Evolutionary conservation across 1,140 invertebrate species (phyloP), one percentile per base, ranked within the genome.

Genomic region (Oryzaephilus surinamensis): DNA sequence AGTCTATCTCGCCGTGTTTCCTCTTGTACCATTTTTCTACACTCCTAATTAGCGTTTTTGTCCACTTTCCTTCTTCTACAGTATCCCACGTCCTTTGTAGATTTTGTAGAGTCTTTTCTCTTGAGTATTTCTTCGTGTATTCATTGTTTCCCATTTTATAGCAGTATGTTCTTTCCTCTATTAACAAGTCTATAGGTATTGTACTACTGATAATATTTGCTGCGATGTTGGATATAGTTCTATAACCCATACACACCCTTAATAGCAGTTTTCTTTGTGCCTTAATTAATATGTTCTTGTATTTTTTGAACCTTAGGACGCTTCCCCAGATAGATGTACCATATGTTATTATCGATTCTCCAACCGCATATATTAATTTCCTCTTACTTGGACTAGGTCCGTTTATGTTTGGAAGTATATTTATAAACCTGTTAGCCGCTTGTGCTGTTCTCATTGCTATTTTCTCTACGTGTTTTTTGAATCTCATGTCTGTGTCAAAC

Each of bases 181-280:
- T n/a, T n/a, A n/a, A n/a, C n/a, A n/a, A n/a, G n/a, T 32, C 31
- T 16, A 32, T 16, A 4, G 31, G 31, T 8, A 14, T 32, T 17
- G 4, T n/a, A 14, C 11, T 32, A 6, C 11, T 14, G 11, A 29
- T n/a, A n/a, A 29, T 14, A 6, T 11, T n/a, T 11, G 15, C 5
- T 5, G 27, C 27, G 11, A 5, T 14, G 5, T n/a, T 29, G 5
- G 6, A 6, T n/a, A 29, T 11, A 6, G 27, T 29, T 14, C 27
- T 29, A 14, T 29, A 29, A 6, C 6, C 27, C 15, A n/a, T 29
- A 14, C 6, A 6, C 5, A 29, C 15, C 27, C 27, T 6, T 6
- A 29, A 12, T 6, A 14, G 11, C 6, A 29, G 11, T 11, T 29
- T 29, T 14, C 27, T 29, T 11, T 29, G 27, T 5, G n/a, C 27